phyloP scores from a whole-genome alignment of 2,888 invertebrate genomes.

The Papilio gigon region DNA sequence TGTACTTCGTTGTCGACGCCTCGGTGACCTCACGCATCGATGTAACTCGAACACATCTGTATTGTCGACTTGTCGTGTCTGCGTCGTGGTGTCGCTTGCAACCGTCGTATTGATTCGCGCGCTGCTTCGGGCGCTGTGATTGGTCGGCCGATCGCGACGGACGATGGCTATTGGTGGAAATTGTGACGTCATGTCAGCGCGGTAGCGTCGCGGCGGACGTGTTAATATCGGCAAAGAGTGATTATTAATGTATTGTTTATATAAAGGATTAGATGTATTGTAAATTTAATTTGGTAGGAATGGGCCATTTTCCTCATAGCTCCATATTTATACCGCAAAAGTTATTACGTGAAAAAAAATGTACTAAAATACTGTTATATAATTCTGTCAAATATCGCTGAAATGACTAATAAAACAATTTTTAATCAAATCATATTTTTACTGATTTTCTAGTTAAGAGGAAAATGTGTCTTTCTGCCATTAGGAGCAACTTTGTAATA shows the following conservation, averaged over 20 bases:
- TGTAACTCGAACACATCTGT: slow-evolving; percentile 31
- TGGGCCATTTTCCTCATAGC: slow-evolving; percentile 48
- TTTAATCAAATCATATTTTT: slow-evolving; percentile 16
- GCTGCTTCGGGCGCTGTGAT: slow-evolving; percentile 36
- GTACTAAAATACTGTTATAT: neutral
- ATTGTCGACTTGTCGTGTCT: slow-evolving; percentile 11
- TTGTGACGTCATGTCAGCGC: slow-evolving; percentile 18
- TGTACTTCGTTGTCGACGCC: slow-evolving; percentile 50
- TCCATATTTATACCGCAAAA: slow-evolving; percentile 22
- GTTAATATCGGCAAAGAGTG: slow-evolving; percentile 43
- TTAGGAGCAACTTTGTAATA: slow-evolving; percentile 45
- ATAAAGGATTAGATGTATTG: slow-evolving; percentile 53
- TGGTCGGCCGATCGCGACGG: slow-evolving; percentile 32
- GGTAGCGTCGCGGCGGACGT: slow-evolving; percentile 32
- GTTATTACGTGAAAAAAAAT: neutral
- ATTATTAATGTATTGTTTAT: slow-evolving; percentile 50
- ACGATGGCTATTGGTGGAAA: slow-evolving; percentile 28
- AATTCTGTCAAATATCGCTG: neutral
- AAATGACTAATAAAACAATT: slow-evolving; percentile 4
- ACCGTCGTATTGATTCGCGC: slow-evolving; percentile 19
- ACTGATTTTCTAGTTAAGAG: slow-evolving; percentile 12
- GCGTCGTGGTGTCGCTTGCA: slow-evolving; percentile 31
- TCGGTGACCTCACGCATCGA: slow-evolving; percentile 33
- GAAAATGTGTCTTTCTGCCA: slow-evolving; percentile 44
- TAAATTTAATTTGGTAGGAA: slow-evolving; percentile 52